Percentiles rank a stretch among this genome's conserved stretches.
Conservation (phyloP, 2,797 vertebrate species). For the Danio choprae region DNA sequence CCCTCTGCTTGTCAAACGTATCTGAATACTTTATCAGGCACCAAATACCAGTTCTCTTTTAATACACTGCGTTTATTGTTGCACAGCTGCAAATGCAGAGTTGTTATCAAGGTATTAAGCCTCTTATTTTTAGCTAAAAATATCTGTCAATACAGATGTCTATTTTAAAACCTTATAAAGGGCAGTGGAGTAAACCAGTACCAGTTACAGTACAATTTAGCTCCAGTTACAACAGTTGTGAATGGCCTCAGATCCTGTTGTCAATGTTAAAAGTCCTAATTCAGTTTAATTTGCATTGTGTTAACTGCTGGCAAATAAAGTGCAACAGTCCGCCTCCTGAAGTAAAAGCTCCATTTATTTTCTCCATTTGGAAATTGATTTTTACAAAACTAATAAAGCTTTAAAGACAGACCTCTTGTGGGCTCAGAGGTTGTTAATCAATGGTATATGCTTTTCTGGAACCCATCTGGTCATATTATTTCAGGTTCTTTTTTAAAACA, state of each 20-base stretch:
- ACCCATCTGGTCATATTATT: too few species aligned
- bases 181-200: not conserved
- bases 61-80: conserved; percentile 32
- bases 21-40: conserved; percentile 23
- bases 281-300: not conserved
- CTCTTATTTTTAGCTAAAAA: not conserved
- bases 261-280: not conserved
- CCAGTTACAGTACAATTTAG: too few species aligned
- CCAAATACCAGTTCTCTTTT: conserved; percentile 6
- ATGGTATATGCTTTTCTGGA: too few species aligned
- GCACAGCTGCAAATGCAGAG: not conserved
- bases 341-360: too few species aligned
- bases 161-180: not conserved
- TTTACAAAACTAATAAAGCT: too few species aligned
- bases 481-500: too few species aligned
- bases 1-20: conserved; percentile 10
- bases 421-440: too few species aligned
- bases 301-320: not conserved
- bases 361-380: too few species aligned
- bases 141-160: not conserved
- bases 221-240: not conserved
- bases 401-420: too few species aligned
- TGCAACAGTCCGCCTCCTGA: too few species aligned
- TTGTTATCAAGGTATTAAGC: not conserved
- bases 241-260: not conserved